Evolutionary conservation across 2,113 vertebrate species (phyloP).

Genomic region (Tupaia chinensis): DNA sequence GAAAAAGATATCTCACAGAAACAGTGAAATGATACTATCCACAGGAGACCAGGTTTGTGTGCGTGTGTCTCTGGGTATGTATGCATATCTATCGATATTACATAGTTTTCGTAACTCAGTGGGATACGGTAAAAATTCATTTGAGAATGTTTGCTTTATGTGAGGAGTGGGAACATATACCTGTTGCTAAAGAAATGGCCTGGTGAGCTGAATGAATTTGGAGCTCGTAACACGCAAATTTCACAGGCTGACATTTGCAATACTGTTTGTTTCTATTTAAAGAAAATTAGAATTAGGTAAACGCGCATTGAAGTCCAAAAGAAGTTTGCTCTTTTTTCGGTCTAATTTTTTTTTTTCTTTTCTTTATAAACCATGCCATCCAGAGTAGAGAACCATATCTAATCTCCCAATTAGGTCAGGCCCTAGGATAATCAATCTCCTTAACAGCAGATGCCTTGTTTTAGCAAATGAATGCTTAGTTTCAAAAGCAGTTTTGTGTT

Average conservation of each 20-base stretch:
- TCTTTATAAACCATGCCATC: neutral
- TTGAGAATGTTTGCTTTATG: neutral
- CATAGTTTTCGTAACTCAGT: neutral
- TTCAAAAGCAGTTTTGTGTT: slow-evolving; percentile 78
- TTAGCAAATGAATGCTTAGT: slow-evolving; percentile 73
- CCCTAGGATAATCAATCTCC: slow-evolving; percentile 77
- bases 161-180: neutral
- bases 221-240: neutral
- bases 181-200: slow-evolving; percentile 3
- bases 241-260: neutral
- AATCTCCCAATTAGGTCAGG: slow-evolving; percentile 77
- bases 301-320: neutral
- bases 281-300: slow-evolving; percentile 4
- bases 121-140: neutral
- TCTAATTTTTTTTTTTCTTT: neutral
- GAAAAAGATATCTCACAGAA: slow-evolving; percentile 4
- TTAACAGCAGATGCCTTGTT: slow-evolving; percentile 77
- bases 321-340: slow-evolving; percentile 53
- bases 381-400: slow-evolving; percentile 72
- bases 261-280: neutral
- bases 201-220: neutral
- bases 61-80: neutral
- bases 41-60: neutral
- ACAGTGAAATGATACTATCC: slow-evolving; percentile 7
- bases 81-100: neutral